These are phyloP conservation scores for Mirounga angustirostris DNA, from an alignment of 2,113 vertebrate species.

Conservation along the genomic window DNA sequence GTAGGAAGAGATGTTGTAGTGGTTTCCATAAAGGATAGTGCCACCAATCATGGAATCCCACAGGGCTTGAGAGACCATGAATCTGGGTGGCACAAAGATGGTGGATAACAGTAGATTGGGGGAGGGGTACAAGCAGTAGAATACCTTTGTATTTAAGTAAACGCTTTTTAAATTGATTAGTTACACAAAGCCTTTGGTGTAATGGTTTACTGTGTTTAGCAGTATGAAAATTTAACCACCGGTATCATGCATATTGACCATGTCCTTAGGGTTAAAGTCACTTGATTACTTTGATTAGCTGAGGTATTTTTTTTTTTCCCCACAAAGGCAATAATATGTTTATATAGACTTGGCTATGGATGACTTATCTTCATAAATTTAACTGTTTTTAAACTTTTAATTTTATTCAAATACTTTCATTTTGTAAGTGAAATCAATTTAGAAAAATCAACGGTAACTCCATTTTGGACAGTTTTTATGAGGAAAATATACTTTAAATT, in stretches of 20 bases:
- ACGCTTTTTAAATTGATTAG: background rate
- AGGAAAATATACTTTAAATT: conserved; percentile 21
- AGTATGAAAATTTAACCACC: background rate
- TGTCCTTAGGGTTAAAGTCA: background rate
- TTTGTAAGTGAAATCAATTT: conserved; percentile 19
- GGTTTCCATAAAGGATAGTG: background rate
- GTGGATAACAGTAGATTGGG: background rate
- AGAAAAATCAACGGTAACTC: conserved; percentile 35
- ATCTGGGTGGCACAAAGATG: background rate
- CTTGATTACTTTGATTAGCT: background rate
- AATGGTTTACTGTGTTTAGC: background rate
- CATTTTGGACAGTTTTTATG: conserved; percentile 10
- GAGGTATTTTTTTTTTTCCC: background rate
- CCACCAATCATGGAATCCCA: background rate
- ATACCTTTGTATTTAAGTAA: background rate
- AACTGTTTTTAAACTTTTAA: conserved; percentile 8
- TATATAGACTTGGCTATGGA: background rate
- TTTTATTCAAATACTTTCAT: background rate
- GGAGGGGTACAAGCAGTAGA: background rate
- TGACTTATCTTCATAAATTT: background rate
- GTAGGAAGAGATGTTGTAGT: background rate
- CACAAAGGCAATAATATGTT: background rate
- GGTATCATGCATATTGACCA: background rate
- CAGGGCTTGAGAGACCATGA: background rate
- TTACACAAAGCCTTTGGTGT: background rate